Evolutionary conservation across 2,888 invertebrate genomes (phyloP), one percentile per base, ranked within the genome.

Genomic region (Suillia variegata): DNA sequence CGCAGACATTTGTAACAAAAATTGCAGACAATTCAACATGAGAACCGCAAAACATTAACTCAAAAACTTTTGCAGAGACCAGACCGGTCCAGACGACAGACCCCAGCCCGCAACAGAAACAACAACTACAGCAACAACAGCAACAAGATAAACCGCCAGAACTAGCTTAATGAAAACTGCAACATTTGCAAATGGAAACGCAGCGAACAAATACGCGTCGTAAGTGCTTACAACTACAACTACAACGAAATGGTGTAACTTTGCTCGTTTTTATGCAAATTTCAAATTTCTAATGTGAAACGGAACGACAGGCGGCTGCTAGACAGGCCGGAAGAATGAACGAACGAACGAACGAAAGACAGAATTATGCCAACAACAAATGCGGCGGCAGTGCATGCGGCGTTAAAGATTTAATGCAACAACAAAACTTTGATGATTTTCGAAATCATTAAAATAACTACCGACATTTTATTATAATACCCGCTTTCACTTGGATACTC

Each of bases 261-360:
- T 63, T 58, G 22, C 49, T 38, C 58, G 54, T 59, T 59, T 60
- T 22, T 52, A 58, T 62, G 62, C 55, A 62, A 60, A 62, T 60
- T 48, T 20, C 10, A 15, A 45, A 53, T 50, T 31, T 38, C 22
- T 33, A 17, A n/a, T n/a, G n/a, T n/a, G 34, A 15, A 42, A 48
- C 21, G 21, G 42, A 31, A 52, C 12, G 31, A 31, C 31, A n/a
- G n/a, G n/a, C n/a, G n/a, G n/a, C n/a, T n/a, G n/a, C n/a, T n/a
- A n/a, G n/a, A n/a, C n/a, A n/a, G n/a, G n/a, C n/a, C n/a, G n/a
- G n/a, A n/a, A n/a, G n/a, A n/a, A n/a, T n/a, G n/a, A n/a, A n/a
- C n/a, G n/a, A n/a, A n/a, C n/a, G n/a, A n/a, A n/a, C n/a, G n/a
- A n/a, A n/a, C n/a, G n/a, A n/a, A n/a, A n/a, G n/a, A n/a, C n/a